Evolutionary conservation across 2,888 invertebrate species (phyloP), one percentile per base, ranked within the genome.

Genomic region (Heliconius sara): DNA sequence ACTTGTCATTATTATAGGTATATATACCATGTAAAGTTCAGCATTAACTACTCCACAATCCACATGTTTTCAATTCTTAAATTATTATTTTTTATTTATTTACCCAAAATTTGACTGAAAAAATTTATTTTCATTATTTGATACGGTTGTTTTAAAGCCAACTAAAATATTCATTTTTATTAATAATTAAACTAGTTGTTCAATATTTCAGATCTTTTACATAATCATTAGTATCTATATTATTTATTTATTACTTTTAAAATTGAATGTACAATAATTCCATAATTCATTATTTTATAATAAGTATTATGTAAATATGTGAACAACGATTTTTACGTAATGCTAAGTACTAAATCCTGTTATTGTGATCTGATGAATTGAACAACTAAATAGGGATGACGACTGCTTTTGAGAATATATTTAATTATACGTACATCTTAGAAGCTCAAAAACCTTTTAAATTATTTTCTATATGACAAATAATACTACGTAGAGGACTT

Each of bases 1-100:
- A 87, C 86, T 87, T 85, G 83, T 88, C 86, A 84, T 85, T 86
- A 83, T 81, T 80, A 81, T 82, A 83, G 77, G 74, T 77, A 63
- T 75, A 81, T 83, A 83, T 80, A 79, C 78, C 83, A 79, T 77
- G 76, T 81, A 77, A 81, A 80, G 78, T 80, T 80, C 79, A 78
- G 78, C 82, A 83, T 80, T 76, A 75, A 79, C 75, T 82, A 76
- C 79, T 76, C 81, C 81, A 81, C 74, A 52, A 70, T 78, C 71
- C 80, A 80, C 70, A 60, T 67, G 79, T 77, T 78, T 67, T 74
- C 73, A 79, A 79, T 30, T 79, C 74, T 68, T 78, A 80, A 4
- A 6, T 34, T 80, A 79, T 43, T 1, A 16, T 82, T 78, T 81
- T 75, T 77, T 76, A 81, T 83, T 83, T 82, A 82, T 82, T 77